Conservation (phyloP, 2,888 invertebrate genomes). For the Tuberolachnus salignus region DNA sequence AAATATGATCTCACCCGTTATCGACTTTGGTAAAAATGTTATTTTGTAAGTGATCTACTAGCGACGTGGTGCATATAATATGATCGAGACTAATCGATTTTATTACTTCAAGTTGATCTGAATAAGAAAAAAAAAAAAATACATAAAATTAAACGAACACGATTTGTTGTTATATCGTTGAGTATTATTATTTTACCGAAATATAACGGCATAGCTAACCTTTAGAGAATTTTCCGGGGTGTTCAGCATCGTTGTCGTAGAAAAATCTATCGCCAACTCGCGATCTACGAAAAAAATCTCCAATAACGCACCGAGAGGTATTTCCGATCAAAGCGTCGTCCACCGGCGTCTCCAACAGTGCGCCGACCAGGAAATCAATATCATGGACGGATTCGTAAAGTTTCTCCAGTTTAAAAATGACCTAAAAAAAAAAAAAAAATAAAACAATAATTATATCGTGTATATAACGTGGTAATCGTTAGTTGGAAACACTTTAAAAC, state of each 20-base stretch:
- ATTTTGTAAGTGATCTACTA: slow-evolving; percentile 35
- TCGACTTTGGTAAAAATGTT: slow-evolving; percentile 37
- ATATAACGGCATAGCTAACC: slow-evolving; percentile 60
- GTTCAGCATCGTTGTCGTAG: slow-evolving; percentile 66
- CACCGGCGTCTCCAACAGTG: slow-evolving; percentile 71
- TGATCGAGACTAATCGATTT: slow-evolving; percentile 35
- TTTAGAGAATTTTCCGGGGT: slow-evolving; percentile 63
- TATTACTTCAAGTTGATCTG: slow-evolving; percentile 34
- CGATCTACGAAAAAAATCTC: slow-evolving; percentile 76
- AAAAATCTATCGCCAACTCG: slow-evolving; percentile 78
- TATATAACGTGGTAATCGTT: not conserved
- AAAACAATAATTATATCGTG: not conserved
- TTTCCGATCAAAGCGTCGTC: slow-evolving; percentile 73
- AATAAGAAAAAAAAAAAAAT: not conserved
- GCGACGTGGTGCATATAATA: slow-evolving; percentile 37
- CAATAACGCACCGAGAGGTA: slow-evolving; percentile 77
- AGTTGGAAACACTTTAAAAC: no score
- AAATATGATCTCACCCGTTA: slow-evolving; percentile 1
- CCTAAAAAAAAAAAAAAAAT: slow-evolving; percentile 26
- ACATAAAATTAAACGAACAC: not conserved
- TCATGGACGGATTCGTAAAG: slow-evolving; percentile 71
- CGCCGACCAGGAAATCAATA: slow-evolving; percentile 77
- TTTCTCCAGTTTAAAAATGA: slow-evolving; percentile 63
- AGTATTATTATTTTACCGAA: not conserved
- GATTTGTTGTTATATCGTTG: no score